Percentiles rank a stretch among this genome's conserved stretches.
phyloP scores from a whole-genome alignment of 2,113 vertebrate species.

The Pipa parva region DNA sequence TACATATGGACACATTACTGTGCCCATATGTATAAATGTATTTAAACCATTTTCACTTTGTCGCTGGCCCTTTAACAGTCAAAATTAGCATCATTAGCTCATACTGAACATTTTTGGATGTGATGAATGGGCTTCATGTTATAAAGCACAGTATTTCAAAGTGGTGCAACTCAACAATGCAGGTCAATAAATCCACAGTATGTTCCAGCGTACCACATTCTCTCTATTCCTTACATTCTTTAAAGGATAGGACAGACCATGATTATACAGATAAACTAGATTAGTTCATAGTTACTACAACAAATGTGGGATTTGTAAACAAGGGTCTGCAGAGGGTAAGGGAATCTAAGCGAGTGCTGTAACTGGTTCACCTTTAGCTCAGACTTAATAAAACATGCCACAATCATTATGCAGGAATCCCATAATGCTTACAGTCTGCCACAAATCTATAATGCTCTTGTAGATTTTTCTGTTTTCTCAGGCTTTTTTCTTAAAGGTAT shows the following conservation, averaged over 20 bases:
- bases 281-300: background rate
- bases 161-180: too few species aligned
- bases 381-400: slow-evolving; percentile 25
- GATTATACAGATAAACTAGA: background rate
- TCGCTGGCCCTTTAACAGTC: too few species aligned
- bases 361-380: slow-evolving; percentile 11
- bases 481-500: slow-evolving; percentile 35
- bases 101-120: too few species aligned
- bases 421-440: slow-evolving; percentile 24
- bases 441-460: slow-evolving; percentile 26
- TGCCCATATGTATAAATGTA: too few species aligned
- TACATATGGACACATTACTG: too few species aligned
- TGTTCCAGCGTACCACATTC: too few species aligned
- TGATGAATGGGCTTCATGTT: too few species aligned
- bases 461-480: slow-evolving; percentile 34
- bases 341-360: background rate
- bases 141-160: too few species aligned
- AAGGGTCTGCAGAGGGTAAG: background rate
- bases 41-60: too few species aligned
- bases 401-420: slow-evolving; percentile 34
- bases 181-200: too few species aligned
- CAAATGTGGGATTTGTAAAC: background rate
- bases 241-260: background rate
- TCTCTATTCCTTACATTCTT: too few species aligned
- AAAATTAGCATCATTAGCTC: too few species aligned